Conservation (phyloP, 2,113 vertebrate species). For the Embiotoca jacksoni region DNA sequence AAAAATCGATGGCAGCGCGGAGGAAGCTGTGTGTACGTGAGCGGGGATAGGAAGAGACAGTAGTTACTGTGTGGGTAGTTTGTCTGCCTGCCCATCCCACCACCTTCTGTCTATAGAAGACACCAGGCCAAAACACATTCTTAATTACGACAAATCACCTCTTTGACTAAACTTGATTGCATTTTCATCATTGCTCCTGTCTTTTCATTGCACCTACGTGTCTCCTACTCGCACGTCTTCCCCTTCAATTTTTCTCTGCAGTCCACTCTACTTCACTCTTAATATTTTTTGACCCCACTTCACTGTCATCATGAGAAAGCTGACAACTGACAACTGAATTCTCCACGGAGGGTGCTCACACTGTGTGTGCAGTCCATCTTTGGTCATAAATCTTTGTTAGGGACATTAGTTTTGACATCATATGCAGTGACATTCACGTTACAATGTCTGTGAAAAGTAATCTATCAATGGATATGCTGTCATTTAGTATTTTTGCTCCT, state of each 20-base stretch:
- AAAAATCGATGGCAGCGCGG: conserved; percentile 65
- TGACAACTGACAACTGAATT: conserved; percentile 27
- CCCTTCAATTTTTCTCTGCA: background rate
- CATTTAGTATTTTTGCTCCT: conserved; percentile 15
- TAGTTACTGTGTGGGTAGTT: conserved; percentile 62
- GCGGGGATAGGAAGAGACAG: conserved; percentile 42
- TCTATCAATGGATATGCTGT: conserved; percentile 6
- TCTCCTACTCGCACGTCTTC: conserved; percentile 10
- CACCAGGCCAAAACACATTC: conserved; percentile 28
- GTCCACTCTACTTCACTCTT: conserved; percentile 6
- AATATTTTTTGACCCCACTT: conserved; percentile 14
- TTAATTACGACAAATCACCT: conserved; percentile 75
- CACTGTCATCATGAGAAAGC: conserved; percentile 23
- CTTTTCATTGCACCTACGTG: background rate
- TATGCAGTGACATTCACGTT: conserved; percentile 28
- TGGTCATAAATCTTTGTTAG: conserved; percentile 19
- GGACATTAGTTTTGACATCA: conserved; percentile 1
- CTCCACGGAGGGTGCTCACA: background rate
- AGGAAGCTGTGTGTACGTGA: conserved; percentile 35
- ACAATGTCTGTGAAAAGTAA: conserved; percentile 23
- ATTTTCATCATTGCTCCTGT: conserved; percentile 18
- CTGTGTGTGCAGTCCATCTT: background rate
- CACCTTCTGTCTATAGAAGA: conserved; percentile 52
- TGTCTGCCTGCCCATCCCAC: conserved; percentile 65
- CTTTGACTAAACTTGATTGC: conserved; percentile 65